These are phyloP conservation scores for Parochlus steinenii DNA, from an alignment of 2,888 invertebrate genomes.

Conservation along the genomic window DNA sequence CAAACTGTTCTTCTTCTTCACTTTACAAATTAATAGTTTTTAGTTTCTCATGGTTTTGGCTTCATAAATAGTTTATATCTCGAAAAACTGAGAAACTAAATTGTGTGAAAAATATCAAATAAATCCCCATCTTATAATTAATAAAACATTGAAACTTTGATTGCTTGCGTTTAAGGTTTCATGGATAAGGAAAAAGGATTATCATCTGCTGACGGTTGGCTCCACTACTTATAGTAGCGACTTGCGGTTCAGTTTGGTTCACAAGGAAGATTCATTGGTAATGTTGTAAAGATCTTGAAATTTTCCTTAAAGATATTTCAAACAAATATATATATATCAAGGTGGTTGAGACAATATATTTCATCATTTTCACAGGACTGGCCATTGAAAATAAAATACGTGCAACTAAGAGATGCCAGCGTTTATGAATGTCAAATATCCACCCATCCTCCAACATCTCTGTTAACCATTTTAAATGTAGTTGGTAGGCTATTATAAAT, in stretches of 20 bases:
- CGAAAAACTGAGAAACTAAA: too few species aligned
- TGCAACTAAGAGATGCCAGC: constrained; percentile 60
- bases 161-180: constrained; percentile 25
- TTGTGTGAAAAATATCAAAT: too few species aligned
- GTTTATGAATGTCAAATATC: constrained; percentile 71
- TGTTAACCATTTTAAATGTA: constrained; percentile 58
- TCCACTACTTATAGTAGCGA: constrained; percentile 37
- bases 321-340: too few species aligned
- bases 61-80: too few species aligned
- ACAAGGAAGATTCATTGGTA: constrained; percentile 33
- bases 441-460: constrained; percentile 65
- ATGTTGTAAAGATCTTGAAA: too few species aligned
- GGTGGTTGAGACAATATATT: too few species aligned
- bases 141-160: too few species aligned
- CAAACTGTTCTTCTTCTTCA: too few species aligned
- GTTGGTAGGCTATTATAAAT: constrained; percentile 73
- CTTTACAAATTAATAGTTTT: too few species aligned
- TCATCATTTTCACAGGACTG: constrained; percentile 44
- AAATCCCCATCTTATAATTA: too few species aligned
- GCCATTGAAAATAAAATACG: constrained; percentile 67
- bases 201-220: constrained; percentile 34
- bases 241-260: constrained; percentile 35
- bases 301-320: too few species aligned
- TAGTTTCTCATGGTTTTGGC: too few species aligned
- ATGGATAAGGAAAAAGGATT: constrained; percentile 32